A percentile compares a stretch with the other conserved stretches of the same genome.
phyloP scores from a whole-genome alignment of 1,140 invertebrate species.

The Drosophila biarmipes region DNA sequence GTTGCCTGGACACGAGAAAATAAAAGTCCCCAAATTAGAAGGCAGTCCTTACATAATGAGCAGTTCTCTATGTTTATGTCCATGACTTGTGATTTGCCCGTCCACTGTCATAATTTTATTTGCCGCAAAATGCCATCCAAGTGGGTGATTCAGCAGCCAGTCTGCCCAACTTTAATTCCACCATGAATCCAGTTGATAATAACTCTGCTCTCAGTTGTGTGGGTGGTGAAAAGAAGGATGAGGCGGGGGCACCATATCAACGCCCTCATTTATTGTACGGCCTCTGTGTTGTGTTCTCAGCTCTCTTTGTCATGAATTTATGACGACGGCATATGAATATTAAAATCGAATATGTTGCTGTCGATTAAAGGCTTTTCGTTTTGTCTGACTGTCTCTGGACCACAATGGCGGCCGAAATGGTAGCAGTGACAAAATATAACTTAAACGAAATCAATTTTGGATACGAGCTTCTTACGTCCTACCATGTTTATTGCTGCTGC shows the following conservation, averaged over 20 bases:
- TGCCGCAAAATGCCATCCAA: constrained; percentile 22
- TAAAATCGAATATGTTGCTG: constrained; percentile 84
- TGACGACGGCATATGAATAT: constrained; percentile 82
- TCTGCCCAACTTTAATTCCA: constrained; percentile 25
- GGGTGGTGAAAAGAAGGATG: neutral
- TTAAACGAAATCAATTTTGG: too few relatives aligned
- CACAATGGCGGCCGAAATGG: constrained; percentile 2
- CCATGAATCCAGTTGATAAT: constrained; percentile 30
- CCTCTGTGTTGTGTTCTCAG: constrained; percentile 16
- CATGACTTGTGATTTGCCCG: constrained; percentile 37
- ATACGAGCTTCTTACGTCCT: too few relatives aligned
- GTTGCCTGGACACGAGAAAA: constrained; percentile 49
- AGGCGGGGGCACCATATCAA: constrained; percentile 42
- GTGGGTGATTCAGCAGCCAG: constrained; percentile 27
- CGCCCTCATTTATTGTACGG: constrained; percentile 60
- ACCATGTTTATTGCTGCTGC: too few relatives aligned
- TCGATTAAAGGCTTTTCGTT: constrained; percentile 83
- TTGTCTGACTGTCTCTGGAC: constrained; percentile 42
- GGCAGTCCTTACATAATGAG: constrained; percentile 45
- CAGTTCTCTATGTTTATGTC: neutral
- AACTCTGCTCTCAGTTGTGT: constrained; percentile 8
- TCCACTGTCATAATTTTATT: constrained; percentile 38
- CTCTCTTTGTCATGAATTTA: constrained; percentile 67
- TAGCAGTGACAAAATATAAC: neutral
- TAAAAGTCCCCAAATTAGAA: constrained; percentile 33